A percentile compares a stretch with the other conserved stretches of the same genome.
Evolutionary conservation across 2,888 invertebrate species (phyloP).

Genomic region (Ptilodon capucinus): DNA sequence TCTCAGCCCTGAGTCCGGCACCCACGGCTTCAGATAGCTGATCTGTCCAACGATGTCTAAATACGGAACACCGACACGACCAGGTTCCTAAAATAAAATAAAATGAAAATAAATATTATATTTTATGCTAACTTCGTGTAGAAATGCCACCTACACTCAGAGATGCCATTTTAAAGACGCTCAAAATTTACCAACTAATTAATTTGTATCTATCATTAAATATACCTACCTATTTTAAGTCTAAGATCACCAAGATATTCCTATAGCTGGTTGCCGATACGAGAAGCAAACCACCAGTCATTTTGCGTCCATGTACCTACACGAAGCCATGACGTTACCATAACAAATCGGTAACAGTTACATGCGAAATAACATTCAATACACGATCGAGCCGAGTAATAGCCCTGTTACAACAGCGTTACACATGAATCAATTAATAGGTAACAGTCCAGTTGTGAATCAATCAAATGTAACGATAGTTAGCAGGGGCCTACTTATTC

Average conservation of each 20-base stretch:
- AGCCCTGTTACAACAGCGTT: neutral
- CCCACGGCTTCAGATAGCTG: slow-evolving; percentile 25
- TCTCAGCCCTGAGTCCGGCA: slow-evolving; percentile 26
- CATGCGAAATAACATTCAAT: neutral
- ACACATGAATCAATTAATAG: neutral
- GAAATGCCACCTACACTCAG: too few species aligned
- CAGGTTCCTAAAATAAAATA: slow-evolving; percentile 18
- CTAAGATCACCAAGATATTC: too few species aligned
- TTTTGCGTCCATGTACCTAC: neutral
- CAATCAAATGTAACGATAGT: neutral
- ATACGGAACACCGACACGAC: slow-evolving; percentile 18
- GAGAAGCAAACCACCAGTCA: neutral
- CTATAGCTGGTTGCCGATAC: too few species aligned
- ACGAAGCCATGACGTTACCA: neutral
- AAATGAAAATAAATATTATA: slow-evolving; percentile 20
- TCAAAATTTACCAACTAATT: too few species aligned
- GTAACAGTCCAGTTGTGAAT: neutral
- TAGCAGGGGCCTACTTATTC: neutral
- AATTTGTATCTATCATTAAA: too few species aligned
- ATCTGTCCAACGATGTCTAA: slow-evolving; percentile 23
- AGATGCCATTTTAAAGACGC: neutral
- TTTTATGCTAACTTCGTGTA: neutral
- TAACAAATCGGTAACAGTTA: neutral
- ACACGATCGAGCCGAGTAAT: neutral
- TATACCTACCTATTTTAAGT: too few species aligned